A percentile compares a stretch with the other conserved stretches of the same genome.
These are phyloP conservation scores for Pocillopora damicornis DNA, from an alignment of 64 coral and sea anemone genomes.

Conservation along the genomic window DNA sequence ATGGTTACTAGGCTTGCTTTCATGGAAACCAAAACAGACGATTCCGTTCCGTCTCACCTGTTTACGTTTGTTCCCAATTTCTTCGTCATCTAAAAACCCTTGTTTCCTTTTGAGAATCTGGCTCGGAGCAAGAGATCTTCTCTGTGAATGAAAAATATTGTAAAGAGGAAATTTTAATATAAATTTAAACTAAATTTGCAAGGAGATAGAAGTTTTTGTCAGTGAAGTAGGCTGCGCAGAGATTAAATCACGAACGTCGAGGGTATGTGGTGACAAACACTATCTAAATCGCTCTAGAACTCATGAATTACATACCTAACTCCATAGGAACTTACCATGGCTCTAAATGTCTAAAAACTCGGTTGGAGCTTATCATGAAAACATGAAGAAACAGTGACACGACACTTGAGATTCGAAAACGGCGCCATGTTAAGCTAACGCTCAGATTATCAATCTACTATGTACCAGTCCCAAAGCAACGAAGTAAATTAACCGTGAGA, in stretches of 20 bases:
- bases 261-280: neutral
- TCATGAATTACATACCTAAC: too few species aligned
- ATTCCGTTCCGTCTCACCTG: constrained; percentile 36
- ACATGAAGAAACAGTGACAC: neutral
- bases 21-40: neutral
- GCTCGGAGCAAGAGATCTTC: constrained; percentile 84
- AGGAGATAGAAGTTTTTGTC: too few species aligned
- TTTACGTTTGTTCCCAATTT: constrained; percentile 39
- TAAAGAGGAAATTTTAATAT: neutral
- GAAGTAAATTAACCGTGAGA: too few species aligned
- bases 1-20: neutral
- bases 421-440: constrained; percentile 24
- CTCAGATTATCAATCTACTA: neutral
- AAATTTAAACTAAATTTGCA: too few species aligned
- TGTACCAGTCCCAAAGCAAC: neutral
- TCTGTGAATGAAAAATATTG: constrained; percentile 34
- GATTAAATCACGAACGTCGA: too few species aligned
- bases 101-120: constrained; percentile 85
- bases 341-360: neutral
- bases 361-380: neutral
- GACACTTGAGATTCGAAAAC: constrained; percentile 1
- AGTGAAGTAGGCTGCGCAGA: too few species aligned
- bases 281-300: neutral
- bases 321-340: constrained; percentile 25
- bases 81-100: constrained; percentile 26